These are phyloP conservation scores for Psittacara wagleri DNA, from an alignment of 2,113 vertebrate genomes.

Conservation along the genomic window DNA sequence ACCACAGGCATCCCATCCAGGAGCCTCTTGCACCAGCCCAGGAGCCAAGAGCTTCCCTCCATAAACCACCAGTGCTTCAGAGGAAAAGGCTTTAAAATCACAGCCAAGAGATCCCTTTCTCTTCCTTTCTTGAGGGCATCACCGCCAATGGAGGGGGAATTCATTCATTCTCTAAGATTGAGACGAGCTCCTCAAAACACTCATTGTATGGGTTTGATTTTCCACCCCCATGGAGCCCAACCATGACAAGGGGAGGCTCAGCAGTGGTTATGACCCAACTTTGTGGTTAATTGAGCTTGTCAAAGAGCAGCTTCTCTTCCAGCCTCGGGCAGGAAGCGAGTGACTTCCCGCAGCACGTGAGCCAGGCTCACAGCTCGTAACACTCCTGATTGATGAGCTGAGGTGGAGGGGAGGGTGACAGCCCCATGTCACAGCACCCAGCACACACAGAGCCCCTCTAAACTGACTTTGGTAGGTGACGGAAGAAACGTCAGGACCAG, in stretches of 20 bases:
- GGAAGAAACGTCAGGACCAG: background rate
- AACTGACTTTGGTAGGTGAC: background rate
- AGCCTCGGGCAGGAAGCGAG: conserved; percentile 4
- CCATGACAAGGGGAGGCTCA: conserved; percentile 13
- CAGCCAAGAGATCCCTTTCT: background rate
- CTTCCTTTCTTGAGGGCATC: background rate
- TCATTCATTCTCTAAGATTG: conserved; percentile 11
- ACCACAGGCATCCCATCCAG: background rate
- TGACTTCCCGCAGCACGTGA: background rate
- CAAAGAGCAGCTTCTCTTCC: conserved; percentile 1
- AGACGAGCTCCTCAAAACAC: background rate
- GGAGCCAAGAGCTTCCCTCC: background rate
- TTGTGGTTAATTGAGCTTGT: conserved; percentile 26
- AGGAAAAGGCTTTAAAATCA: background rate
- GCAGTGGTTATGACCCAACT: conserved; percentile 28
- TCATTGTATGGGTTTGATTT: background rate
- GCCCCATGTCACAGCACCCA: background rate
- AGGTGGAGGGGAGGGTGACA: background rate
- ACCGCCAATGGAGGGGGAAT: background rate
- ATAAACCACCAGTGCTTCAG: background rate
- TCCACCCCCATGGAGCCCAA: conserved; percentile 11
- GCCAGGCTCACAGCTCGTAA: background rate
- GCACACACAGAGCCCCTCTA: background rate
- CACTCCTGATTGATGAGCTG: background rate
- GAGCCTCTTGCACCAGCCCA: background rate